Conservation (phyloP, 2,113 vertebrate genomes). For the Chionomys nivalis region DNA sequence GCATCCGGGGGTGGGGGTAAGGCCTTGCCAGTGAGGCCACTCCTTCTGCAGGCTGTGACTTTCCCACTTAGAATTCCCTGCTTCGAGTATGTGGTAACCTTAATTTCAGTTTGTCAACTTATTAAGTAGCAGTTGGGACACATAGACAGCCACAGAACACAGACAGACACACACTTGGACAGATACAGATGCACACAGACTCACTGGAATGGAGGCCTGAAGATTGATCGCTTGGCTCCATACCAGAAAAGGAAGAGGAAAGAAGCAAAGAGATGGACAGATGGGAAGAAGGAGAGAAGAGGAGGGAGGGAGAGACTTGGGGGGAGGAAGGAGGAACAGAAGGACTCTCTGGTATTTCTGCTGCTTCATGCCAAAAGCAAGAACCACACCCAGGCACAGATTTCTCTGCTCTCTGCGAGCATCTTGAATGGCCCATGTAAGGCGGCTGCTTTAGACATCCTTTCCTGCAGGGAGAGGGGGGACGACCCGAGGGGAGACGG, state of each 20-base stretch:
- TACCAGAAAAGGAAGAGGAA: neutral
- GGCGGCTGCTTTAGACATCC: neutral
- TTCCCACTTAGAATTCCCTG: neutral
- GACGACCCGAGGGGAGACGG: accelerated
- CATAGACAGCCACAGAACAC: neutral
- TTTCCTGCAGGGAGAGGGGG: neutral
- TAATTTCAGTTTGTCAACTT: neutral
- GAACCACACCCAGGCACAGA: neutral
- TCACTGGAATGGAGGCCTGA: neutral
- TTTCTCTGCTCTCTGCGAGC: neutral
- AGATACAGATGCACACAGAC: neutral
- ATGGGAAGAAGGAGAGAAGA: neutral
- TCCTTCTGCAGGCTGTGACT: too few species aligned
- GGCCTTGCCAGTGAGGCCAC: neutral
- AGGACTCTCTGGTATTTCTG: neutral
- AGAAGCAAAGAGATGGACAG: neutral
- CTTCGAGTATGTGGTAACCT: neutral
- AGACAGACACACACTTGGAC: neutral
- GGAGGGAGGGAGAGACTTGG: too few species aligned
- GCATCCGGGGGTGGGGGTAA: neutral
- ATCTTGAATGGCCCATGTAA: neutral
- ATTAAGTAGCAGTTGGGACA: neutral
- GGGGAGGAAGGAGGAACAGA: neutral
- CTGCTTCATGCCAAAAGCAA: neutral
- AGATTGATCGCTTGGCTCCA: neutral